A percentile compares a stretch with the other conserved stretches of the same genome.
These are phyloP conservation scores for Rutilus rutilus DNA, from an alignment of 2,113 vertebrate species.

Conservation along the genomic window DNA sequence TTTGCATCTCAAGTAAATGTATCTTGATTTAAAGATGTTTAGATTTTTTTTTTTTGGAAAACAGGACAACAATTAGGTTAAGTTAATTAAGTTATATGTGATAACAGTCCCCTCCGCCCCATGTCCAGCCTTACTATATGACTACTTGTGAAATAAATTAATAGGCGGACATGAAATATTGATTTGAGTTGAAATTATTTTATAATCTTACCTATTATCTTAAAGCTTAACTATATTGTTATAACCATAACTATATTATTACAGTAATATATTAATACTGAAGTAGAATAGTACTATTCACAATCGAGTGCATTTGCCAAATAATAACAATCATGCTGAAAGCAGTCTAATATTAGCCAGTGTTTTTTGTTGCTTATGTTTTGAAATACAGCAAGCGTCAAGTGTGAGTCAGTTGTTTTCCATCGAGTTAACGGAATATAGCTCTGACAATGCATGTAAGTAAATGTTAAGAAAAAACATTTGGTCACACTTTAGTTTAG, in stretches of 20 bases:
- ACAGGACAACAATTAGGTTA: no score
- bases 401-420: background rate
- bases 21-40: no score
- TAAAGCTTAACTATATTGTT: background rate
- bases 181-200: background rate
- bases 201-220: background rate
- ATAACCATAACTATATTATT: no score
- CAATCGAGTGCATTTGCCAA: background rate
- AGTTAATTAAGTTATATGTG: no score
- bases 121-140: background rate
- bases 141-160: background rate
- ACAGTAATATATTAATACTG: background rate
- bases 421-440: background rate
- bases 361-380: background rate
- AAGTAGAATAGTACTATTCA: background rate
- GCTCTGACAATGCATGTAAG: no score
- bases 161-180: background rate
- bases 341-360: background rate
- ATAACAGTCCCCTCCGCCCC: background rate
- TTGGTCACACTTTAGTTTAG: no score
- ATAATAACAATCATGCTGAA: background rate
- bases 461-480: no score
- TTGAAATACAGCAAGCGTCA: background rate
- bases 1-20: no score
- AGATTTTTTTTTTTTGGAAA: no score